Percentiles rank a stretch among this genome's conserved stretches.
Evolutionary conservation across 2,797 vertebrate species (phyloP).

Genomic region (Enteromius mattozi): DNA sequence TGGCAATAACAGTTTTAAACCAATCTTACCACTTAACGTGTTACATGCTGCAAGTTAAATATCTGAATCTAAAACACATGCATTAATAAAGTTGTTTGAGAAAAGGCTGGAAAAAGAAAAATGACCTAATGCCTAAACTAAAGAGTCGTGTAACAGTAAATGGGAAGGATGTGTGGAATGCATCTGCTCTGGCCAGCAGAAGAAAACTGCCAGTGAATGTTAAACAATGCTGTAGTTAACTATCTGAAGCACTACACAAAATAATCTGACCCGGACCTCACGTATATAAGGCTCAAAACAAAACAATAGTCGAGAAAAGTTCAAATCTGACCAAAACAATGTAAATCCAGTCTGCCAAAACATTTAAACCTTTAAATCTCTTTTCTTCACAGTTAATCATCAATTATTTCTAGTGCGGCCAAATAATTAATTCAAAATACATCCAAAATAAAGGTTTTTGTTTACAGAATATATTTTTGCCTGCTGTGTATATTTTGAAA

Average conservation of each 20-base stretch:
- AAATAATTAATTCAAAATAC: too few relatives aligned
- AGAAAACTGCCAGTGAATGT: slow-evolving; percentile 33
- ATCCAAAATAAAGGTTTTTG: too few relatives aligned
- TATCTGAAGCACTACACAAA: slow-evolving; percentile 43
- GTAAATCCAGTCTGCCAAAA: slow-evolving; percentile 50
- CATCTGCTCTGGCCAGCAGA: slow-evolving; percentile 24
- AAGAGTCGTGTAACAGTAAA: slow-evolving; percentile 50
- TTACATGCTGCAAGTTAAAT: slow-evolving; percentile 2
- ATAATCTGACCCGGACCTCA: slow-evolving; percentile 52
- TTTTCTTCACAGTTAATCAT: background rate
- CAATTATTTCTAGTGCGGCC: too few relatives aligned
- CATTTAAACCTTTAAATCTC: slow-evolving; percentile 13
- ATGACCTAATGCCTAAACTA: slow-evolving; percentile 34
- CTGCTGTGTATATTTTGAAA: too few relatives aligned
- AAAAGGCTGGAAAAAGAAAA: slow-evolving; percentile 13
- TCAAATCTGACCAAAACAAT: slow-evolving; percentile 42
- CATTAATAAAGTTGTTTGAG: slow-evolving; percentile 24
- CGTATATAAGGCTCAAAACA: slow-evolving; percentile 52
- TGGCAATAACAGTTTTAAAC: slow-evolving; percentile 22
- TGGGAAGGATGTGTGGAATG: slow-evolving; percentile 49
- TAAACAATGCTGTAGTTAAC: slow-evolving; percentile 36
- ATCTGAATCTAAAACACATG: background rate
- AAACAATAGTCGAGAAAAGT: slow-evolving; percentile 38
- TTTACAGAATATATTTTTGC: too few relatives aligned
- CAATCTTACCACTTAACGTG: background rate